Evolutionary conservation across 2,797 vertebrate species (phyloP), one percentile per base, ranked within the genome.

Genomic region (Hippocampus kuda): DNA sequence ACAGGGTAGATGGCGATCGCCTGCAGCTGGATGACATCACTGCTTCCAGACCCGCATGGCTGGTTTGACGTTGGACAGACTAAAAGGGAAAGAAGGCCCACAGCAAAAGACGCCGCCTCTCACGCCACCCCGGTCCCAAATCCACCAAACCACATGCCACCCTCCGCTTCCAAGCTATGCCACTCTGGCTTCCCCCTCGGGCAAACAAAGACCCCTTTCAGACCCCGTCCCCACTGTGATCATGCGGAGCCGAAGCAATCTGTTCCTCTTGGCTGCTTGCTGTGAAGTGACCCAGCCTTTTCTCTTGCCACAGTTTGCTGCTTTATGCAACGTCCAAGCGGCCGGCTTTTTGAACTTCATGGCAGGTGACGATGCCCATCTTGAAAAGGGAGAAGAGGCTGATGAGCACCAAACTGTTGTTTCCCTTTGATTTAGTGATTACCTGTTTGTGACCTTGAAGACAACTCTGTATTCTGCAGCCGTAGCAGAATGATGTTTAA

Each of bases 141-240:
- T 78, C 72, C 76, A 74, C 75, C 66, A 75, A 80, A 82, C 77
- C 83, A 74, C 85, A 88, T 85, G 86, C 85, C 83, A 81, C 81
- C 84, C 81, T 75, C 76, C 71, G 77, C 80, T 81, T 77, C 77
- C 79, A 80, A 81, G 78, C 81, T 75, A 75, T 79, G 81, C 76
- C 80, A 82, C 81, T 79, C 75, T 69, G 69, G 71, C 79, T 74
- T 72, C 83, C 84, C 83, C 81, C 77, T 44, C 42, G 81, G 79
- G 76, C 76, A 84, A 88, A 88, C 86, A 89, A 89, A 90, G 87
- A 77, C 81, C 83, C 83, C 85, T 88, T 89, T 90, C 87, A 89
- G 85, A 70, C 77, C 46, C 71, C 38, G 73, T 76, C 78, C 82
- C 75, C 64, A 73, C 81, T 83, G 82, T 77, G 81, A 85, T 85